phyloP scores from a whole-genome alignment of 2,113 vertebrate species.

The Petrocephalus microphthalmus region DNA sequence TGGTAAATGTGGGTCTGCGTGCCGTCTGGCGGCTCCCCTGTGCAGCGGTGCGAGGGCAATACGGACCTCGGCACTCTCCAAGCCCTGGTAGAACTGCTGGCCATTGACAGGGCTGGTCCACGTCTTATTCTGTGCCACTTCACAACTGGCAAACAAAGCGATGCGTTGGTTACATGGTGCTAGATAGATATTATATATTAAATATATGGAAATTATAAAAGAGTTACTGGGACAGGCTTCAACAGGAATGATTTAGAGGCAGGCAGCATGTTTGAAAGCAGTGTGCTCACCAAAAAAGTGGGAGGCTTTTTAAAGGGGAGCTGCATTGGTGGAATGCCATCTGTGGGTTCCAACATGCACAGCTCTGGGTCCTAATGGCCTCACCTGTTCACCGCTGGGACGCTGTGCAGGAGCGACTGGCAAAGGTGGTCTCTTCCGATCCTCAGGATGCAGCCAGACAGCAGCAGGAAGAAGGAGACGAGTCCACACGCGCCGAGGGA shows the following conservation, averaged over 20 bases:
- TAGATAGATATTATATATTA: not conserved
- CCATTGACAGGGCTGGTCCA: slow-evolving; percentile 57
- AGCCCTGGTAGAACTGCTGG: slow-evolving; percentile 61
- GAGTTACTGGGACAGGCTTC: not conserved
- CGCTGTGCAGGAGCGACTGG: slow-evolving; percentile 32
- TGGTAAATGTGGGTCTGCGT: not conserved
- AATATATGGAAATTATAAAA: not conserved
- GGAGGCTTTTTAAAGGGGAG: no score
- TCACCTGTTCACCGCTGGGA: slow-evolving; percentile 9
- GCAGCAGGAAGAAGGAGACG: slow-evolving; percentile 47
- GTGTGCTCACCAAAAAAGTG: no score
- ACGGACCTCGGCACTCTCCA: slow-evolving; percentile 69
- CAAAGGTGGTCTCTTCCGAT: slow-evolving; percentile 51
- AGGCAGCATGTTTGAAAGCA: no score
- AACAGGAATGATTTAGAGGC: not conserved
- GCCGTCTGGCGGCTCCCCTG: not conserved
- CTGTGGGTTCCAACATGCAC: not conserved
- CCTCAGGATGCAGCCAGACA: slow-evolving; percentile 49
- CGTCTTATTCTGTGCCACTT: slow-evolving; percentile 52
- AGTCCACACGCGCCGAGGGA: slow-evolving; percentile 25
- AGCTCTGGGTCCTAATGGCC: not conserved
- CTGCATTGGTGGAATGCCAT: not conserved
- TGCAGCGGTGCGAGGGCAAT: slow-evolving; percentile 30
- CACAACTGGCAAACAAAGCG: slow-evolving; percentile 43
- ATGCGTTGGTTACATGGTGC: not conserved